phyloP scores from a whole-genome alignment of 2,113 vertebrate genomes.

The Globicephala melas region DNA sequence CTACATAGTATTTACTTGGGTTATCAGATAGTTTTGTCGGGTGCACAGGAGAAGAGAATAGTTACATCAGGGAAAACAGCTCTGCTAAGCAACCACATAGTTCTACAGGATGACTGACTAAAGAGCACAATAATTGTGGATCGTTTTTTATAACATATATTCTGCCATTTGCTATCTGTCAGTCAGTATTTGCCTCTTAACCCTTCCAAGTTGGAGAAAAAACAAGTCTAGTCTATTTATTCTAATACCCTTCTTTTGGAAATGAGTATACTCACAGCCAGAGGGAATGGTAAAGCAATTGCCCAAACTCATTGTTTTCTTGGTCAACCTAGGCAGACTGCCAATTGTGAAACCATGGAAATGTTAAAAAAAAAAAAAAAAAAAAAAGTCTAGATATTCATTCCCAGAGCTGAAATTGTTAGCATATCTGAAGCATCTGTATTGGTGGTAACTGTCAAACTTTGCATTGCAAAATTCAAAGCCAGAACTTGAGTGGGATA shows the following conservation, averaged over 20 bases:
- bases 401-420: neutral
- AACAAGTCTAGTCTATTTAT: neutral
- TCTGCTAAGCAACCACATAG: neutral
- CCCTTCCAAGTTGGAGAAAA: neutral
- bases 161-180: neutral
- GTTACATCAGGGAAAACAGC: neutral
- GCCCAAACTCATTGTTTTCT: neutral
- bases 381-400: neutral
- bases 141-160: neutral
- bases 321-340: neutral
- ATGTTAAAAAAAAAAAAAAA: neutral
- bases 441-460: conserved; percentile 42
- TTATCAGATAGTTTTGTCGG: neutral
- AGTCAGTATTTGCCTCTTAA: neutral
- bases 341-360: conserved; percentile 5
- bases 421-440: conserved; percentile 32
- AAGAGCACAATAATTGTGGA: neutral
- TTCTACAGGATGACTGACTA: neutral
- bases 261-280: neutral
- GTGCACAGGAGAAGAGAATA: neutral
- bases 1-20: neutral
- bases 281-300: conserved; percentile 27
- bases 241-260: neutral
- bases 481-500: conserved; percentile 47
- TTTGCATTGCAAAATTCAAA: conserved; percentile 42